Evolutionary conservation across 2,113 vertebrate genomes (phyloP).

Genomic region (Sapayoa aenigma): DNA sequence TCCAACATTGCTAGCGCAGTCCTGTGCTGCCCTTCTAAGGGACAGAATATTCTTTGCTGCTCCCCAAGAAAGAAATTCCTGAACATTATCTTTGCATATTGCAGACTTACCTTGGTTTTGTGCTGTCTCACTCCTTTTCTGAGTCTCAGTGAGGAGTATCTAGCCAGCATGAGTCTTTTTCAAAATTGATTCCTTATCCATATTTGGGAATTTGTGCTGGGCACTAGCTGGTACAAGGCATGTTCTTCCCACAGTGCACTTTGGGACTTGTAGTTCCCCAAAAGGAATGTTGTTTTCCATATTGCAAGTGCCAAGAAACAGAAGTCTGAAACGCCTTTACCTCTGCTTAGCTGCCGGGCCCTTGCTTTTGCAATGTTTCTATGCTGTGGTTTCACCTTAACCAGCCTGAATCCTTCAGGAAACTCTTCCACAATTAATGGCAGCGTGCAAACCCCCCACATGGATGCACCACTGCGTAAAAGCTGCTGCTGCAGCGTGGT

Average conservation of each 20-base stretch:
- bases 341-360: neutral
- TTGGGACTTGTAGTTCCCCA: constrained; percentile 65
- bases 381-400: neutral
- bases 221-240: constrained; percentile 44
- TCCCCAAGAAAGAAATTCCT: neutral
- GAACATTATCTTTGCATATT: neutral
- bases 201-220: constrained; percentile 76
- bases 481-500: neutral
- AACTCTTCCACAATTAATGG: neutral
- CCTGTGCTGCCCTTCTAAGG: neutral
- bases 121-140: neutral
- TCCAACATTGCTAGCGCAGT: neutral
- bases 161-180: constrained; percentile 18
- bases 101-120: constrained; percentile 49
- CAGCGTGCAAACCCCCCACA: fast-evolving
- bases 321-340: neutral
- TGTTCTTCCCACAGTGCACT: constrained; percentile 47
- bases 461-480: fast-evolving
- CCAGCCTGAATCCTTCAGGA: neutral
- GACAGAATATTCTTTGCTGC: neutral
- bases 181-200: constrained; percentile 72
- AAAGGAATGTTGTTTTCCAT: constrained; percentile 51
- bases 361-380: neutral
- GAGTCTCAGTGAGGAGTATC: constrained; percentile 20
- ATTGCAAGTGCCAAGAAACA: neutral